Evolutionary conservation across 2,888 invertebrate genomes (phyloP), one percentile per base, ranked within the genome.

Genomic region (Protophormia terraenovae): DNA sequence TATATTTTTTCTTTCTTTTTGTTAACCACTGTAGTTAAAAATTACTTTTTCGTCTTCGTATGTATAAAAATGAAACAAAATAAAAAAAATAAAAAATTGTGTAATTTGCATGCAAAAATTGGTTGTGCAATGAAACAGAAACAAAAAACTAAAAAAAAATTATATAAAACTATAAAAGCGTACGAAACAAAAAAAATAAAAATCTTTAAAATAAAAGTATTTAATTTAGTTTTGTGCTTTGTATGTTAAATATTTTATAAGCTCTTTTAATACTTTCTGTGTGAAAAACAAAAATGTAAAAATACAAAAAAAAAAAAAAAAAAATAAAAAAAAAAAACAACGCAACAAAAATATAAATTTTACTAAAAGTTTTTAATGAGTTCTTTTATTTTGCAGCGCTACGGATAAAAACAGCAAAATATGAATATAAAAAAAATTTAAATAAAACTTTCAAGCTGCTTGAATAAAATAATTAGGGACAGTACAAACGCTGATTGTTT

Each of bases 161-260:
- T 47, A 27, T 16, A 53, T 38, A 35, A 53, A 69, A 69, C 47
- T 69, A 78, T 47, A 78, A 67, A 67, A 55, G 29, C 4, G 6
- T 16, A 53, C 2, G 3, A 53, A 78, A 24, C 2, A 7, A 8
- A 29, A 60, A 60, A 77, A 76, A n/a, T n/a, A n/a, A 55, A 77
- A 47, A 69, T 55, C 62, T 62, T 64, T 84, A 81, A 81, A 84
- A 77, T 81, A 45, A 22, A 81, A 78, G 69, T 81, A 81, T 84
- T 81, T 81, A 81, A 81, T 78, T 81, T 78, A 67, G 67, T 84
- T 84, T 81, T 67, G 53, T 60, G 60, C 55, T 81, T 45, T 78
- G 73, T 66, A 66, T 76, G 80, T 76, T 84, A 69, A 76, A 71
- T 79, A 69, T 84, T 84, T 79, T 79, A 71, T 79, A 84, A 80